A percentile compares a stretch with the other conserved stretches of the same genome.
phyloP scores from a whole-genome alignment of 1,140 invertebrate genomes.

The Caenorhabditis remanei region DNA sequence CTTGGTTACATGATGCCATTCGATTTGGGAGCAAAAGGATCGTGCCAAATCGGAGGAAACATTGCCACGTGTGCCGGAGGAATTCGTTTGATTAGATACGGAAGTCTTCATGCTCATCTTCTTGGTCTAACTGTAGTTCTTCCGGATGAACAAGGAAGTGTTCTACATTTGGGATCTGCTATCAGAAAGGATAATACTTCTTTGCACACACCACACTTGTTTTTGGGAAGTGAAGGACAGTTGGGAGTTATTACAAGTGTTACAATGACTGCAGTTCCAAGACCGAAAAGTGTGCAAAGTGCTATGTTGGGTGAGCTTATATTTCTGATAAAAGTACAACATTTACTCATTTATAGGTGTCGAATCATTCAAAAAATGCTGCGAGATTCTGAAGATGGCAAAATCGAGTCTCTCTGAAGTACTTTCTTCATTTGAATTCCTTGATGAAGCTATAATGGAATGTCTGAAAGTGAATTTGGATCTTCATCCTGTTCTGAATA shows the following conservation, averaged over 20 bases:
- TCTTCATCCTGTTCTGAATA: constrained; percentile 57
- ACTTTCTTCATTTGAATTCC: constrained; percentile 66
- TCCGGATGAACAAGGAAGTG: constrained; percentile 85
- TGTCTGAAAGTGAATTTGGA: constrained; percentile 63
- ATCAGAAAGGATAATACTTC: constrained; percentile 97
- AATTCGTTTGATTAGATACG: constrained; percentile 91
- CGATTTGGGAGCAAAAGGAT: constrained; percentile 95
- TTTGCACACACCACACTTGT: constrained; percentile 94
- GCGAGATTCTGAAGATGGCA: constrained; percentile 56
- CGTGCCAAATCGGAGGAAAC: constrained; percentile 96
- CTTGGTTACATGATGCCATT: constrained; percentile 90
- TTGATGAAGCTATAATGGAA: constrained; percentile 64
- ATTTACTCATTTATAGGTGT: constrained; percentile 54
- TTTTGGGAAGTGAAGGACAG: constrained; percentile 97
- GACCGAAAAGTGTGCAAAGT: constrained; percentile 86
- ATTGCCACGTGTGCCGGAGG: constrained; percentile 96
- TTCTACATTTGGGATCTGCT: constrained; percentile 87
- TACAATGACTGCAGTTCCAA: constrained; percentile 77
- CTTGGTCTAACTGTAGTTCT: constrained; percentile 94
- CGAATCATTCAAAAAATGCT: constrained; percentile 64
- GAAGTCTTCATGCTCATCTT: constrained; percentile 91
- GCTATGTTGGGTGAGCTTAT: constrained; percentile 86
- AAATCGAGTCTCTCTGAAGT: constrained; percentile 54
- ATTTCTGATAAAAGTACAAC: neutral
- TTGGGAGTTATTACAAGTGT: constrained; percentile 90